Evolutionary conservation across 2,888 invertebrate species (phyloP).

Genomic region (Mimas tiliae): DNA sequence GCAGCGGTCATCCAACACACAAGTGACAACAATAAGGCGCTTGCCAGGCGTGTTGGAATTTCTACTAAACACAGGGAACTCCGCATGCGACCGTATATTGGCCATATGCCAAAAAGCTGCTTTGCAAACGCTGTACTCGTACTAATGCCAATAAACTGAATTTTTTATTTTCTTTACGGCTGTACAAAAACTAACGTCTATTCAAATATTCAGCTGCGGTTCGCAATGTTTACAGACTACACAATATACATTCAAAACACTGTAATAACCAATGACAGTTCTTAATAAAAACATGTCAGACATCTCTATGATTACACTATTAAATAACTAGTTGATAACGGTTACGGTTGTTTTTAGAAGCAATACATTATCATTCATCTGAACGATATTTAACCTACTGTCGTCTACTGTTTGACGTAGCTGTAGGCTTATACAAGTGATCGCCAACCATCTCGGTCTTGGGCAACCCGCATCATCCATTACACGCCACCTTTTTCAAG

Average conservation of each 20-base stretch:
- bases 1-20: slow-evolving; percentile 34
- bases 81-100: slow-evolving; percentile 45
- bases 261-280: background rate
- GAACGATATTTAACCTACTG: too few species aligned
- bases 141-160: slow-evolving; percentile 39
- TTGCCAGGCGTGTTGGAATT: slow-evolving; percentile 43
- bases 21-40: slow-evolving; percentile 42
- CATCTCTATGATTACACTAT: background rate
- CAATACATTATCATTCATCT: too few species aligned
- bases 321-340: too few species aligned
- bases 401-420: too few species aligned
- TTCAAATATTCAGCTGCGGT: background rate
- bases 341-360: too few species aligned
- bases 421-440: too few species aligned
- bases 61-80: slow-evolving; percentile 39
- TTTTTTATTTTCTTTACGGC: slow-evolving; percentile 29
- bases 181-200: slow-evolving; percentile 4
- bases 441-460: too few species aligned
- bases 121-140: slow-evolving; percentile 37
- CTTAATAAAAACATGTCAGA: background rate
- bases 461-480: too few species aligned
- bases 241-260: slow-evolving; percentile 2
- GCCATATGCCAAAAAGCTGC: slow-evolving; percentile 40
- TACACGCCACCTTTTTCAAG: too few species aligned
- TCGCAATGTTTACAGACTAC: background rate